Evolutionary conservation across 2,113 vertebrate species (phyloP), one percentile per base, ranked within the genome.

Genomic region (Tyto alba): DNA sequence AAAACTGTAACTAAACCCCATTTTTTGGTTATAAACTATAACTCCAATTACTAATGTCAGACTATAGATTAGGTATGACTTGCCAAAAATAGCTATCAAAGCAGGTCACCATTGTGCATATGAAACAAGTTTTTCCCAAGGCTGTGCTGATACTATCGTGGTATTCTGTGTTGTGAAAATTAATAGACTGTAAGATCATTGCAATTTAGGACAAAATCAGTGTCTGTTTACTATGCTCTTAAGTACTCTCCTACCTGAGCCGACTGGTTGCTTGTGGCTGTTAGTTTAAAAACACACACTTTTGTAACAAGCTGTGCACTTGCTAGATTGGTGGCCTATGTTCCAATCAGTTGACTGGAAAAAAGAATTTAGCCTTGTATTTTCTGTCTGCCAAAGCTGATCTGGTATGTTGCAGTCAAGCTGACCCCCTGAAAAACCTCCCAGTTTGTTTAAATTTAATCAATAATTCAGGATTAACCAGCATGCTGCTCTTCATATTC

Each of bases 21-120:
- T 17, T 53, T 69, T 74, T 68, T 89, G 20, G 62, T 69, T 91
- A 72, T 85, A 90, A 96, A 56, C 82, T 72, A 69, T 7, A 43
- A 89, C 47, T 95, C 74, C 43, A 73, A 95, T 94, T 94, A n/a
- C 79, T 96, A 55, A 90, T 95, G 92, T 97, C 95, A 97, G 75
- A 19, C 64, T 93, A 80, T 67, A 94, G 97, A 98, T 94, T 93
- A 67, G 90, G 74, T 89, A 59, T 4, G 27, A 93, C 87, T 93
- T 94, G 89, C 95, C 96, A 96, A 85, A 96, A 93, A 90, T 91
- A 84, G 80, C 80, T 94, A 25, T 64, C 81, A 73, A 68, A 96
- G 89, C 90, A 94, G 97, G 97, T 97, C 95, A 92, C 52, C 23
- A 41, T 36, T 52, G 82, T 93, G 89, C 89, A 18, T 34, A 27